These are phyloP conservation scores for Pachymerium ferrugineum DNA, from an alignment of 2,888 invertebrate species.

Conservation along the genomic window DNA sequence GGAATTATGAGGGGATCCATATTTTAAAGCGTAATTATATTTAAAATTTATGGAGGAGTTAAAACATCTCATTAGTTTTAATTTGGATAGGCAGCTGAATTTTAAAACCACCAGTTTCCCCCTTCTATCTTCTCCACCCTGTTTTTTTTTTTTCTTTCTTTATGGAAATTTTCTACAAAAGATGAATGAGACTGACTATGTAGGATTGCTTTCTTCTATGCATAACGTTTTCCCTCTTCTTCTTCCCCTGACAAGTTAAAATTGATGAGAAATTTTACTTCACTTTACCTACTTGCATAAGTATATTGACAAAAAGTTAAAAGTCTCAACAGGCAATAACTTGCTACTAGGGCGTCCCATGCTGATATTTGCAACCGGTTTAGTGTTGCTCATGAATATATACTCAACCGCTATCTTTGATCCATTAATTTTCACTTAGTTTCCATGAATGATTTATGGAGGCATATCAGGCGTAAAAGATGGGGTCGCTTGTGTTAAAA, in stretches of 20 bases:
- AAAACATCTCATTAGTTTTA: conserved; percentile 25
- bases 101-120: not conserved
- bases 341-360: too few relatives aligned
- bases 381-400: conserved; percentile 9
- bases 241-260: not conserved
- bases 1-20: conserved; percentile 7
- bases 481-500: not conserved
- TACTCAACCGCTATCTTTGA: not conserved
- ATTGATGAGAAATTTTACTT: not conserved
- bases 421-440: not conserved
- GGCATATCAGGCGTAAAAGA: not conserved
- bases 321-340: not conserved
- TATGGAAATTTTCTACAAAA: not conserved
- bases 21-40: conserved; percentile 1
- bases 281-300: not conserved
- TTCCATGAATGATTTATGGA: not conserved
- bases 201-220: too few relatives aligned
- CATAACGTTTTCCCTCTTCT: not conserved
- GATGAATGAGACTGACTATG: conserved; percentile 3
- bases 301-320: not conserved
- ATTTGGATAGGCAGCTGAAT: conserved; percentile 25
- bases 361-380: not conserved
- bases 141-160: not conserved
- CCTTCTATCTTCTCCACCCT: not conserved
- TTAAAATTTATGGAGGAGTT: not conserved